phyloP scores from a whole-genome alignment of 2,113 vertebrate species.

The Eurystomus gularis region DNA sequence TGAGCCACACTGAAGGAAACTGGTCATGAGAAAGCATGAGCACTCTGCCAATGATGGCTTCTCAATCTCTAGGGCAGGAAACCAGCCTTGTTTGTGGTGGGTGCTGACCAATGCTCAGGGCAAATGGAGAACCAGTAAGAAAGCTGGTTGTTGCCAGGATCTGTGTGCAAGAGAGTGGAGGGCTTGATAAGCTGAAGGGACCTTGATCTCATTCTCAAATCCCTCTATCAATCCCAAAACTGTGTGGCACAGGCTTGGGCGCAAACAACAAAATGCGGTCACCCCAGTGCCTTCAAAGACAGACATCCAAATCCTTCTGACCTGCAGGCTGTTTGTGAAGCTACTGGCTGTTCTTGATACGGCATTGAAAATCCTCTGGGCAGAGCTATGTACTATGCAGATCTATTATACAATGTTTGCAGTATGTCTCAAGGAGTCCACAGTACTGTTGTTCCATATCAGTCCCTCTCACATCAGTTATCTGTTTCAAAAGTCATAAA shows the following conservation, averaged over 20 bases:
- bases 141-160: background rate
- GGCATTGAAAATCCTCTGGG: background rate
- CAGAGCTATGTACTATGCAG: background rate
- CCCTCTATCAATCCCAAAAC: background rate
- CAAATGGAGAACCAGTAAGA: accelerated
- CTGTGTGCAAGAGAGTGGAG: background rate
- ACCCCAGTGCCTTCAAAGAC: background rate
- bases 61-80: background rate
- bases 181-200: background rate
- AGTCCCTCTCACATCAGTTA: background rate
- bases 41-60: background rate
- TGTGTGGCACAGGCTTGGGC: background rate
- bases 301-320: background rate
- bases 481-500: background rate
- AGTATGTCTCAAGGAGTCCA: background rate
- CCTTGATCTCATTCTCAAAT: background rate
- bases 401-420: background rate
- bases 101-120: background rate
- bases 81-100: accelerated
- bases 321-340: background rate
- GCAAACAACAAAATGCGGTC: background rate
- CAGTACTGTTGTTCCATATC: accelerated
- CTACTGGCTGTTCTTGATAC: background rate
- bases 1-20: background rate
- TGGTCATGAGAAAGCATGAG: background rate